Evolutionary conservation across 1,140 invertebrate species (phyloP), one percentile per base, ranked within the genome.

Genomic region (Mizuhopecten yessoensis): DNA sequence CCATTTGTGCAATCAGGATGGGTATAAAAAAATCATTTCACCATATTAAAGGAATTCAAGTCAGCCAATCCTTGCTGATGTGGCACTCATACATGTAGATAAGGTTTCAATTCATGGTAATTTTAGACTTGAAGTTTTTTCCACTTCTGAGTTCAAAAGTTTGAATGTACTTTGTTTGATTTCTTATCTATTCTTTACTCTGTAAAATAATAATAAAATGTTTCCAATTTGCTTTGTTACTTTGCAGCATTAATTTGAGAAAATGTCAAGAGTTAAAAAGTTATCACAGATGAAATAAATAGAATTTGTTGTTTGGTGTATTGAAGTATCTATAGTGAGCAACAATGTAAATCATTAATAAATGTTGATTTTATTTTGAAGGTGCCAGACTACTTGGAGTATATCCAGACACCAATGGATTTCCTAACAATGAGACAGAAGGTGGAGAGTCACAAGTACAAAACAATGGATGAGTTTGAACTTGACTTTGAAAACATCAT

Each of bases 381-480:
- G 97, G 98, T 99, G 57, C 98, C 98, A 86, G 99, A 99, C 96
- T 99, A 99, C 96, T 97, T 98, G 87, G 98, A 98, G 23, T 98
- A 99, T 89, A 99, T 99, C 0, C 98, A 98, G 90, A 97, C 98
- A 93, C 99, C 99, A 0, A 99, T 99, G 99, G 99, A 99, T 96
- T 97, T 99, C 57, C 98, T 98, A 86, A 99, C 99, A 0, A 99
- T 99, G 98, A 96, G 97, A 93, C 97, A 97, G 87, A 99, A 99
- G 97, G 97, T 99, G 20, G 94, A 95, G 1, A 97, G 98, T 88
- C 98, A 98, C 91, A 96, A 97, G 89, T 99, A 99, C 96, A 96
- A 97, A 9, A 98, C 97, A 34, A 97, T 99, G 57, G 97, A 98
- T 89, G 97, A 98, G 29, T 98, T 99, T 95, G 98, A 99, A 95